Evolutionary conservation across 2,888 invertebrate genomes (phyloP), one percentile per base, ranked within the genome.

Genomic region (Lamellibrachia satsuma): DNA sequence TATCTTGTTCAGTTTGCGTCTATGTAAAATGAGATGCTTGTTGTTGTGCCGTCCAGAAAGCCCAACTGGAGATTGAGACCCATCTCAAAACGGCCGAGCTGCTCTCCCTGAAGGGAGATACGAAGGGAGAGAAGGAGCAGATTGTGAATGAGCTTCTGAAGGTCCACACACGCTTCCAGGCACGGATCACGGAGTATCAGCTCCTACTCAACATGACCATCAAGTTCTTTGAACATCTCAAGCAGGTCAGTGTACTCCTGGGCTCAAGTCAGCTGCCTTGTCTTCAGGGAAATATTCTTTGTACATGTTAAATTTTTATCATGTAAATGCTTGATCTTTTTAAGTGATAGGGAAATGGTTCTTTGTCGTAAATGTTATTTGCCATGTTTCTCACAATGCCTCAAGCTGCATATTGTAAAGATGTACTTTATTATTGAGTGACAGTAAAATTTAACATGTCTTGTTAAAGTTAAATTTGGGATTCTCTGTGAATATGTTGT

Each of bases 181-280:
- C 97, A 93, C 97, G 98, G 93, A 97, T 97, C 91, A 97, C 97
- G 22, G 98, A 98, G 95, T 98, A 98, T 95, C 97, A 98, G 95
- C 97, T 97, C 51, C 96, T 98, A 92, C 96, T 98, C 92, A 97
- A 98, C 95, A 97, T 97, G 96, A 97, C 98, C 92, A 97, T 98
- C 93, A 97, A 97, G 92, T 98, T 98, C 96, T 98, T 98, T 96
- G 97, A 97, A 94, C 97, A 97, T 95, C 96, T 98, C 93, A 96
- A 97, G 93, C 97, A 97, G 97, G 97, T 97, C 95, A 95, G 94
- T 27, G 8, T n/a, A 51, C 3, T 11, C 22, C 6, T 92, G 9
- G 90, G 51, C 52, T 52, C 51, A 11, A 39, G 15, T 3, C 15
- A 57, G 3, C 2, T 57, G 11, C 57, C 57, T 57, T 8, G 57